Evolutionary conservation across 2,888 invertebrate genomes (phyloP).

Genomic region (Hypena proboscidalis): DNA sequence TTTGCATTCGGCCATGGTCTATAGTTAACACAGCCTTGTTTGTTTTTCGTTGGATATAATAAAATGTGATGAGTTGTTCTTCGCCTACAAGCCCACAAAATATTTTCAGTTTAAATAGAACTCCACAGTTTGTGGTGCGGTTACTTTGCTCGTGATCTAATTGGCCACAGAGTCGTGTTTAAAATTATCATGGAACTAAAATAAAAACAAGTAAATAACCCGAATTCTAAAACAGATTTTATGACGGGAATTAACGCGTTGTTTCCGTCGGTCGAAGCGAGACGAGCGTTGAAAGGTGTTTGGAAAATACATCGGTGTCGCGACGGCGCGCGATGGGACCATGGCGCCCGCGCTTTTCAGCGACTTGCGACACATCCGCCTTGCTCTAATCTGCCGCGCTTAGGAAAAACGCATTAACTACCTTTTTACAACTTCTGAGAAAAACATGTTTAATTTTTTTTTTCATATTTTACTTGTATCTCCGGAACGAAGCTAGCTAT

Average conservation of each 20-base stretch:
- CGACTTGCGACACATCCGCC: slow-evolving; percentile 68
- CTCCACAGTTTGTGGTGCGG: slow-evolving; percentile 29
- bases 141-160: slow-evolving; percentile 77
- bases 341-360: slow-evolving; percentile 56
- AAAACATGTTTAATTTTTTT: too few species aligned
- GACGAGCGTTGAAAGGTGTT: slow-evolving; percentile 83
- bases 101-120: slow-evolving; percentile 2
- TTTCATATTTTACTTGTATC: too few species aligned
- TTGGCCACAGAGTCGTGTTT: slow-evolving; percentile 77
- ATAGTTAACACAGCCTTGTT: too few species aligned
- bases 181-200: slow-evolving; percentile 83
- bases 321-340: slow-evolving; percentile 47
- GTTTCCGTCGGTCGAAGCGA: slow-evolving; percentile 84
- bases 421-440: too few species aligned
- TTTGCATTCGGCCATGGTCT: too few species aligned
- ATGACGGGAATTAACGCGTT: slow-evolving; percentile 85
- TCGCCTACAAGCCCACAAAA: too few species aligned
- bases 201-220: slow-evolving; percentile 85
- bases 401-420: slow-evolving; percentile 19
- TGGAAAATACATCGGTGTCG: slow-evolving; percentile 76
- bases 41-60: too few species aligned
- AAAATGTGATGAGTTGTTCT: background rate
- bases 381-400: slow-evolving; percentile 27
- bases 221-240: slow-evolving; percentile 85
- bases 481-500: too few species aligned